Percentiles rank a stretch among this genome's conserved stretches.
Evolutionary conservation across 2,113 vertebrate genomes (phyloP).

Genomic region (Corythornis cristatus): DNA sequence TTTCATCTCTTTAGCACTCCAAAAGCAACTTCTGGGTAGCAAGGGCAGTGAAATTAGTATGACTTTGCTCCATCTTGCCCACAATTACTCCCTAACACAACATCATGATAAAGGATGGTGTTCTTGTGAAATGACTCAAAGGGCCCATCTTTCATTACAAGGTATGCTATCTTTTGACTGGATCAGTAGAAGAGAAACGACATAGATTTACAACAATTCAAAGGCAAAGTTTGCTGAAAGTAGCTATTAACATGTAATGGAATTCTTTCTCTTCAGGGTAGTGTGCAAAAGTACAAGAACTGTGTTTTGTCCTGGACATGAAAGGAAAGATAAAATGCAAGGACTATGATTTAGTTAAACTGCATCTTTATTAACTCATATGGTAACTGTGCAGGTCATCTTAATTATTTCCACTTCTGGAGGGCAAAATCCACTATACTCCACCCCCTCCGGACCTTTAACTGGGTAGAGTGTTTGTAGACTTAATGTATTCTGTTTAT

Average conservation of each 20-base stretch:
- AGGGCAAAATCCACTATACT: background rate
- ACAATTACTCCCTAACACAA: background rate
- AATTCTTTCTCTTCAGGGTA: background rate
- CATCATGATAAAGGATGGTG: background rate
- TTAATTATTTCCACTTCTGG: background rate
- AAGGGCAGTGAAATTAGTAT: constrained; percentile 1
- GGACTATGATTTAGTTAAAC: background rate
- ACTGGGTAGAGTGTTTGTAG: background rate
- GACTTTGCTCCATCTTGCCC: constrained; percentile 1
- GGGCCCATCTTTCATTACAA: constrained; percentile 35
- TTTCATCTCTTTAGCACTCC: constrained; percentile 42
- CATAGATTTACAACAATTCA: constrained; percentile 28
- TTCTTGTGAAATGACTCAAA: constrained; percentile 37
- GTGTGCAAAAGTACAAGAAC: background rate
- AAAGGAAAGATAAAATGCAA: background rate
- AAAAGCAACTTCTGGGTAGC: constrained; percentile 5
- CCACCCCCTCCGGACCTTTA: background rate
- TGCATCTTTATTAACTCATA: background rate
- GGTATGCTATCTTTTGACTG: background rate
- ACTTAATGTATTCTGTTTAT: background rate
- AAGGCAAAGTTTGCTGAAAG: constrained; percentile 30
- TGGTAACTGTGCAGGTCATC: background rate
- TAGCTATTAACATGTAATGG: constrained; percentile 5
- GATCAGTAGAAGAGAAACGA: background rate
- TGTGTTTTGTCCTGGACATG: background rate